A percentile compares a stretch with the other conserved stretches of the same genome.
Conservation (phyloP, 2,888 invertebrate species). For the Melanargia galathea region DNA sequence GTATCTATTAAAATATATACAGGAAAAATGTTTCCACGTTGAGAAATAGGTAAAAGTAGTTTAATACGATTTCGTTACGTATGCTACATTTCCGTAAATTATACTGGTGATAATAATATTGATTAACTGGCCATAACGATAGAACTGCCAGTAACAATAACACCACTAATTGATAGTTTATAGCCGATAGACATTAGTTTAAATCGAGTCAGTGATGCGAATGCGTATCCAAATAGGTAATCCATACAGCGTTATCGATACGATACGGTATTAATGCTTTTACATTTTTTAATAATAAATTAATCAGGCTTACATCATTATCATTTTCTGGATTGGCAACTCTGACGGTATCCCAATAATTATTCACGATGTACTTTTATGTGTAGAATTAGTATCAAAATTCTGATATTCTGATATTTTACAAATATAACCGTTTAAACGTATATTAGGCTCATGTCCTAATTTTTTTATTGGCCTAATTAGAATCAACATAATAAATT, state of each 20-base stretch:
- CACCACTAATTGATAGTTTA: constrained; percentile 15
- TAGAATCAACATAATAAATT: no score
- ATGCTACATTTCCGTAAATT: background rate
- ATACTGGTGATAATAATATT: background rate
- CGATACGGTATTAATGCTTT: background rate
- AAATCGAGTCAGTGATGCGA: constrained; percentile 6
- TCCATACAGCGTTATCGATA: background rate
- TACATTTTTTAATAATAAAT: constrained; percentile 5
- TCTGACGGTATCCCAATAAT: constrained; percentile 1
- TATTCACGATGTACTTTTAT: background rate
- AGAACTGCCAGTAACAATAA: background rate
- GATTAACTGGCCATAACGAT: background rate
- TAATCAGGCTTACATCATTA: background rate
- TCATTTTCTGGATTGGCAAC: background rate
- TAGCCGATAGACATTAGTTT: background rate
- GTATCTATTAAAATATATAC: no score
- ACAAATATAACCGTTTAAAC: no score
- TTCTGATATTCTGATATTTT: no score
- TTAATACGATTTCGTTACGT: background rate
- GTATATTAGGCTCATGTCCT: no score
- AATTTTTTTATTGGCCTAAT: no score
- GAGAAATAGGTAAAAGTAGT: background rate
- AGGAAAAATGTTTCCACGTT: no score
- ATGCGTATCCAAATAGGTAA: constrained; percentile 10
- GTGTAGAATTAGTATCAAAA: background rate